phyloP scores from a whole-genome alignment of 2,797 vertebrate genomes.

The Picus viridis region DNA sequence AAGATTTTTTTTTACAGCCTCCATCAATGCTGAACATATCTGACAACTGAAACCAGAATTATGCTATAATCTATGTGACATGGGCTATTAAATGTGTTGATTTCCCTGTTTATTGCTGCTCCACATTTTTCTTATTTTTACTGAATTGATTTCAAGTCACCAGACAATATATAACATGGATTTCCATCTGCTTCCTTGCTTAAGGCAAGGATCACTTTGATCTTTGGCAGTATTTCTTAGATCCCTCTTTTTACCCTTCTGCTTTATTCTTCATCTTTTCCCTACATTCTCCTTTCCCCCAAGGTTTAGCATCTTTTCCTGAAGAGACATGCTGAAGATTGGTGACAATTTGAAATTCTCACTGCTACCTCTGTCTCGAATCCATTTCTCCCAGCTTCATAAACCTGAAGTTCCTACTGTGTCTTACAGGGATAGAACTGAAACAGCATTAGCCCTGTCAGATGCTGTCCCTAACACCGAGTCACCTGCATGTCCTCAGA shows the following conservation, averaged over 20 bases:
- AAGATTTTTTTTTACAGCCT: background rate
- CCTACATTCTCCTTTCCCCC: background rate
- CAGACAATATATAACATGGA: background rate
- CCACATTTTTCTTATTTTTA: background rate
- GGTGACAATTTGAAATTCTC: background rate
- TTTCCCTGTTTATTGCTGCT: background rate
- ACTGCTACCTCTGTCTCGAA: background rate
- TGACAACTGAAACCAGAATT: background rate
- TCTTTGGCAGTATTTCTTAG: background rate
- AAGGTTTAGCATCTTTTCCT: background rate
- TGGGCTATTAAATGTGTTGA: background rate
- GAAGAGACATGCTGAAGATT: fast-evolving
- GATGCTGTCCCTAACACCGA: background rate
- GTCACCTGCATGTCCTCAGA: background rate
- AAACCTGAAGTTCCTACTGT: background rate
- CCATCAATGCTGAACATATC: background rate
- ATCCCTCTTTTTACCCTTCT: background rate
- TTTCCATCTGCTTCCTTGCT: background rate
- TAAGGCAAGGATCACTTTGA: background rate
- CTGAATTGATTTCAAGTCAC: background rate
- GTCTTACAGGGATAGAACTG: background rate
- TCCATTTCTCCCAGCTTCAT: background rate
- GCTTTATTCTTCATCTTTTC: background rate
- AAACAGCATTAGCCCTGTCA: background rate
- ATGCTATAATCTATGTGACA: background rate